These are phyloP conservation scores for Nymphalis io DNA, from an alignment of 1,140 invertebrate species.

Conservation along the genomic window DNA sequence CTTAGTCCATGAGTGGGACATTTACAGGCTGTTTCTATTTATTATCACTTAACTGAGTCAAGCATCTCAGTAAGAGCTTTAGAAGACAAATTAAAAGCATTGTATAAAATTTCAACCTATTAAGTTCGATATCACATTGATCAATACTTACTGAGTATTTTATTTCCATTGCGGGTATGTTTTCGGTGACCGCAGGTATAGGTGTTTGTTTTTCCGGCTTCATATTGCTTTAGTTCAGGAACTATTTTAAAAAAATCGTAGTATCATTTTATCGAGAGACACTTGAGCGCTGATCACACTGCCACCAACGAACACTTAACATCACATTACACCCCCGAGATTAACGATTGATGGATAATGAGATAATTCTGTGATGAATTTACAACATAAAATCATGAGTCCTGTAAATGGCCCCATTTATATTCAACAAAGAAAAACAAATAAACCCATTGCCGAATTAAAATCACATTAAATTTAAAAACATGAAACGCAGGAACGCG, in stretches of 20 bases:
- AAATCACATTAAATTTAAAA: conserved; percentile 71
- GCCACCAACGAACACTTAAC: conserved; percentile 44
- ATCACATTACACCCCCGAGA: conserved; percentile 50
- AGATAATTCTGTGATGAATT: conserved; percentile 10
- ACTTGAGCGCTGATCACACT: conserved; percentile 44
- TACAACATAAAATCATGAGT: conserved; percentile 3
- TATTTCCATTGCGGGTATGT: conserved; percentile 62
- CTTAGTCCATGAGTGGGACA: too few species aligned
- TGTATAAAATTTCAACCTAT: not conserved
- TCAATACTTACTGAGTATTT: conserved; percentile 63
- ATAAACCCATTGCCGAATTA: conserved; percentile 44
- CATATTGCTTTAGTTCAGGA: conserved; percentile 36
- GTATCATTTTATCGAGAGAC: conserved; percentile 43
- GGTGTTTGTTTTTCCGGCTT: conserved; percentile 44
- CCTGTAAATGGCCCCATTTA: conserved; percentile 28
- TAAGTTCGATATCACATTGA: not conserved
- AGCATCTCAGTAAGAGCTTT: not conserved
- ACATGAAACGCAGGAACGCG: conserved; percentile 76
- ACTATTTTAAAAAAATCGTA: conserved; percentile 27
- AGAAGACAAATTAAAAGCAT: not conserved
- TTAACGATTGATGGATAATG: conserved; percentile 21
- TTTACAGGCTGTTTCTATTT: too few species aligned
- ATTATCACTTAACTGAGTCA: not conserved
- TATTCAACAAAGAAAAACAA: conserved; percentile 25
- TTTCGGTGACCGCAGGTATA: conserved; percentile 59